A percentile compares a stretch with the other conserved stretches of the same genome.
Evolutionary conservation across 1,140 invertebrate genomes (phyloP).

Genomic region (Berghia stephanieae): DNA sequence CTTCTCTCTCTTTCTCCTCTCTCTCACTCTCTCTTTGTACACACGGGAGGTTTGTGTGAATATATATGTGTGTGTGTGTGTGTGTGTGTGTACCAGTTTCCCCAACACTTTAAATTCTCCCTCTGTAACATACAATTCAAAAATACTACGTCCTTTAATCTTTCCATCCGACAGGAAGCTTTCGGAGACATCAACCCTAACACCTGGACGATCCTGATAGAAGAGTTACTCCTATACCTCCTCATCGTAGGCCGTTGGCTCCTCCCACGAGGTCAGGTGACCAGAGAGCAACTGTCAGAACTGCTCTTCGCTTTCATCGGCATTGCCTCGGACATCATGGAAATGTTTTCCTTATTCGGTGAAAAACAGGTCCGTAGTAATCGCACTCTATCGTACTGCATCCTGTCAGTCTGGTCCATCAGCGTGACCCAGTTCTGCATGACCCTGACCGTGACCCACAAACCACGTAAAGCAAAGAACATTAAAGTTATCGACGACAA

Average conservation of each 20-base stretch:
- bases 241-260: slow-evolving; percentile 88
- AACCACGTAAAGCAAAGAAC: slow-evolving; percentile 38
- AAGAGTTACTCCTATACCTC: slow-evolving; percentile 84
- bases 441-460: slow-evolving; percentile 49
- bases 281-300: slow-evolving; percentile 89
- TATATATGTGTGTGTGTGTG: too few relatives aligned
- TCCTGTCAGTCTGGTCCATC: slow-evolving; percentile 73
- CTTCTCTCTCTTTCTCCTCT: too few relatives aligned
- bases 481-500: not conserved
- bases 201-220: slow-evolving; percentile 80
- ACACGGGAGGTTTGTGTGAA: too few relatives aligned
- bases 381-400: slow-evolving; percentile 41
- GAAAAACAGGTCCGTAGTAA: slow-evolving; percentile 48
- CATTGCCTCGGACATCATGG: slow-evolving; percentile 92
- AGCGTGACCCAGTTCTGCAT: slow-evolving; percentile 77
- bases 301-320: slow-evolving; percentile 80
- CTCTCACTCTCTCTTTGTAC: too few relatives aligned
- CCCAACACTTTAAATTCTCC: too few relatives aligned
- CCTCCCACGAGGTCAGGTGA: slow-evolving; percentile 89
- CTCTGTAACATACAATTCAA: too few relatives aligned
- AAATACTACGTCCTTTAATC: too few relatives aligned
- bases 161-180: too few relatives aligned
- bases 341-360: slow-evolving; percentile 90
- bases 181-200: slow-evolving; percentile 39
- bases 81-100: too few relatives aligned